Percentiles rank a stretch among this genome's conserved stretches.
These are phyloP conservation scores for Stenurella melanura DNA, from an alignment of 2,888 invertebrate species.

Conservation along the genomic window DNA sequence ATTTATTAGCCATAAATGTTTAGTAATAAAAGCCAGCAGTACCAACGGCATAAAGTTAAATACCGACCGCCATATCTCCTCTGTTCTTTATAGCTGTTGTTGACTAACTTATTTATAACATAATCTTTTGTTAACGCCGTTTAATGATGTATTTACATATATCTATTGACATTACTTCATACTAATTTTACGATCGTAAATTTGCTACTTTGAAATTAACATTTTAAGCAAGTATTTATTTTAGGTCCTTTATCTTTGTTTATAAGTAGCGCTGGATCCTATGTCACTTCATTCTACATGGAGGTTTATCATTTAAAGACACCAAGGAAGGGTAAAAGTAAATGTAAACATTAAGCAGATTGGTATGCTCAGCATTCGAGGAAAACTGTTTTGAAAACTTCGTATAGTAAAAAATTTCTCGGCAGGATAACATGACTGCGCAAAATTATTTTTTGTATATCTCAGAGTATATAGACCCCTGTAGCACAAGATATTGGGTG, in stretches of 20 bases:
- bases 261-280: neutral
- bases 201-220: slow-evolving; percentile 33
- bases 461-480: no score
- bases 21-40: slow-evolving; percentile 61
- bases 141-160: slow-evolving; percentile 59
- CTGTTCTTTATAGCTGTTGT: slow-evolving; percentile 51
- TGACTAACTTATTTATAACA: slow-evolving; percentile 59
- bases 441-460: no score
- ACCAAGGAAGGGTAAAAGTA: no score
- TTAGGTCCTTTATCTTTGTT: neutral
- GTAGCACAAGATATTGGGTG: no score
- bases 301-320: no score
- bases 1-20: slow-evolving; percentile 66
- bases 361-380: no score
- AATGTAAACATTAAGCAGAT: no score
- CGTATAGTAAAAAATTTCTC: no score
- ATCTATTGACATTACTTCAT: slow-evolving; percentile 50
- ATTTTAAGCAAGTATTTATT: neutral
- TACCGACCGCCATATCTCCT: slow-evolving; percentile 49
- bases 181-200: slow-evolving; percentile 43
- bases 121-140: slow-evolving; percentile 59
- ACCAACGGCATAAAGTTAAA: slow-evolving; percentile 49
- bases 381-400: no score
- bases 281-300: neutral
- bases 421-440: no score